Percentiles rank a stretch among this genome's conserved stretches.
These are phyloP conservation scores for Struthidea cinerea DNA, from an alignment of 2,113 vertebrate species.

Conservation along the genomic window DNA sequence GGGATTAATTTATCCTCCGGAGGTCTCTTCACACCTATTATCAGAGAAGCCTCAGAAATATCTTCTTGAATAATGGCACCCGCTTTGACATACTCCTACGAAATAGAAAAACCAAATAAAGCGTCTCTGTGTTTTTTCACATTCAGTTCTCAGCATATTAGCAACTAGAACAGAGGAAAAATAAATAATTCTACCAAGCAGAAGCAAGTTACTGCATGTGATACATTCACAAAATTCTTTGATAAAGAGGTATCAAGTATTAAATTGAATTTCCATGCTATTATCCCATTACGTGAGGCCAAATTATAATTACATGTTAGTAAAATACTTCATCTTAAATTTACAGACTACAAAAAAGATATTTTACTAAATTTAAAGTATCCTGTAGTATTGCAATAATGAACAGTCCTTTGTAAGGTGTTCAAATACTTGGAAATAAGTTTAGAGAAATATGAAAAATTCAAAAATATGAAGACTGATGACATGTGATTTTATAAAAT, in stretches of 20 bases:
- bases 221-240: neutral
- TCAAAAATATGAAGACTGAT: neutral
- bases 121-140: neutral
- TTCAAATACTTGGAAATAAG: neutral
- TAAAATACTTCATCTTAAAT: neutral
- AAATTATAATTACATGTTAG: neutral
- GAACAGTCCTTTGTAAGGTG: neutral
- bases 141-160: neutral
- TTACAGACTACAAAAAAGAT: neutral
- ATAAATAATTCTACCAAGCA: neutral
- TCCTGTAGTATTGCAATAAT: neutral
- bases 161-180: neutral
- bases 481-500: neutral
- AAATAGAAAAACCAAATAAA: neutral
- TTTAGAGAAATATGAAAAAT: neutral
- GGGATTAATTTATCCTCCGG: slow-evolving; percentile 89
- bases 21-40: slow-evolving; percentile 92
- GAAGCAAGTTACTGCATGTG: neutral
- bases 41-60: slow-evolving; percentile 91
- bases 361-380: neutral
- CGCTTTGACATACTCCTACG: slow-evolving; percentile 88
- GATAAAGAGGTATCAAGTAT: neutral
- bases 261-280: neutral
- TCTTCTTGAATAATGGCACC: slow-evolving; percentile 93
- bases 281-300: neutral